Evolutionary conservation across 2,797 vertebrate species (phyloP).

Genomic region (Artibeus jamaicensis): DNA sequence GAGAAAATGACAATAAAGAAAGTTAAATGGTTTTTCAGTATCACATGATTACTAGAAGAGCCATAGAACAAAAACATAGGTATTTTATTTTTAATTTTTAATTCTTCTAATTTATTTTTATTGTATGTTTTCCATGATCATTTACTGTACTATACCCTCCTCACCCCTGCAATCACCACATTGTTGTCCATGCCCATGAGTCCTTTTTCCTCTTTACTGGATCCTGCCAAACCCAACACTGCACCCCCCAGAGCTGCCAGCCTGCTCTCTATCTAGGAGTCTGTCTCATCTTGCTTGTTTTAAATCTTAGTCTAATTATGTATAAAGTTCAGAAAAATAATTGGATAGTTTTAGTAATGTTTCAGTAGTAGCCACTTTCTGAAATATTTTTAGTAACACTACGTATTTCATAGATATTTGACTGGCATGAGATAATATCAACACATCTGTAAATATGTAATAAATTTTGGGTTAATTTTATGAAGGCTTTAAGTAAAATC

Average conservation of each 20-base stretch:
- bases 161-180: not conserved
- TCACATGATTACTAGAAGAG: not conserved
- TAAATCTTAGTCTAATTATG: not conserved
- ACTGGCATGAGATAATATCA: conserved; percentile 7
- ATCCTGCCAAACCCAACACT: not conserved
- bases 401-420: not conserved
- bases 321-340: not conserved
- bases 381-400: not conserved
- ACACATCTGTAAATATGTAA: not conserved
- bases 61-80: not conserved
- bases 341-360: conserved; percentile 15
- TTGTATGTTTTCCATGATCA: not conserved
- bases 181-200: not conserved
- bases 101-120: not conserved
- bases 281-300: not conserved
- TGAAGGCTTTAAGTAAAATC: not conserved
- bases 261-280: not conserved
- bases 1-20: not conserved
- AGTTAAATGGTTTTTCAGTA: not conserved
- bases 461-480: not conserved
- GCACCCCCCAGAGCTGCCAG: not conserved
- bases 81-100: not conserved
- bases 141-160: not conserved
- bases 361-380: not conserved
- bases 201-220: not conserved